phyloP scores from a whole-genome alignment of 92 coral and sea anemone genomes.

The Epizoanthus stellaris region DNA sequence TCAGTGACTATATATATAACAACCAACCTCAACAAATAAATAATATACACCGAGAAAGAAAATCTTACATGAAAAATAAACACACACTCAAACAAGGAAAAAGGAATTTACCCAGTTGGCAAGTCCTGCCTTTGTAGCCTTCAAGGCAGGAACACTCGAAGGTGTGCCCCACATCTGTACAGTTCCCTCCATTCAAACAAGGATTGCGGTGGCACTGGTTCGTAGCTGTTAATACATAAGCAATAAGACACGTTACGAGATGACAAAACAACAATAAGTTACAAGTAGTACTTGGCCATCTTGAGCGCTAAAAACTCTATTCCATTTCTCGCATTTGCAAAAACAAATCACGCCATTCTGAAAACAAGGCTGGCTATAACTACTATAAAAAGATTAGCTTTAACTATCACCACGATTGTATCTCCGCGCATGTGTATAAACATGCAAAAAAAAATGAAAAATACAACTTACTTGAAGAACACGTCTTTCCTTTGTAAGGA shows the following conservation, averaged over 20 bases:
- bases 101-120: slow-evolving; percentile 80
- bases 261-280: not conserved
- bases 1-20: not conserved
- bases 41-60: slow-evolving; percentile 15
- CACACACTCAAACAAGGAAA: not conserved
- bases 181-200: slow-evolving; percentile 83
- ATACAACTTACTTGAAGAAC: slow-evolving; percentile 67
- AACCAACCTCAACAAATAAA: not conserved
- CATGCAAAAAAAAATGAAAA: too few relatives aligned
- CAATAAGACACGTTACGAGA: not conserved
- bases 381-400: not conserved
- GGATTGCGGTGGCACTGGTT: slow-evolving; percentile 84
- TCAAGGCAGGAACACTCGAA: slow-evolving; percentile 75
- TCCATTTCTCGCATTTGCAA: not conserved
- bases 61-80: slow-evolving; percentile 9
- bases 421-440: not conserved
- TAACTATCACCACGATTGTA: not conserved
- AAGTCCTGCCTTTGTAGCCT: slow-evolving; percentile 84
- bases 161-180: slow-evolving; percentile 63
- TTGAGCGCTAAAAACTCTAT: not conserved
- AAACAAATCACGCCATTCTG: too few relatives aligned
- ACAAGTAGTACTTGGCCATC: not conserved
- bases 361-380: too few relatives aligned
- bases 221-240: slow-evolving; percentile 53
- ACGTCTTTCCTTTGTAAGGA: slow-evolving; percentile 78